Conservation (phyloP, 2,888 invertebrate species). For the Latrodectus elegans region DNA sequence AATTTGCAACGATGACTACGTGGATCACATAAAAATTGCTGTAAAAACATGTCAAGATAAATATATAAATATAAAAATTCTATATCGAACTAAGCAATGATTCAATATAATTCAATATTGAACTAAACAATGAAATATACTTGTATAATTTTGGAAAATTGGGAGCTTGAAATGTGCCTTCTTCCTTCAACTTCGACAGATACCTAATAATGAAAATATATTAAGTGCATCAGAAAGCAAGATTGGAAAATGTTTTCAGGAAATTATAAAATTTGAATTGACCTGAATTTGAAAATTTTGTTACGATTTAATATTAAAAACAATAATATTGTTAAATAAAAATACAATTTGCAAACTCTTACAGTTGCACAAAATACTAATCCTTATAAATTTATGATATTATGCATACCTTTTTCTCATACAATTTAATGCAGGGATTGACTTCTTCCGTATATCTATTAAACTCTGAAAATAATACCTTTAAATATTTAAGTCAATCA, state of each 20-base stretch:
- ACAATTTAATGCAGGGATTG: too few relatives aligned
- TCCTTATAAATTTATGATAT: too few relatives aligned
- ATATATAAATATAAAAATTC: neutral
- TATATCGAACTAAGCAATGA: too few relatives aligned
- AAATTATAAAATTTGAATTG: neutral
- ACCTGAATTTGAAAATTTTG: neutral
- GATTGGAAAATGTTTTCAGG: too few relatives aligned
- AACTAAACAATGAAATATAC: neutral
- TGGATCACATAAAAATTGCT: neutral
- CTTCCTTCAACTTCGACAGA: neutral
- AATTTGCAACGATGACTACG: neutral
- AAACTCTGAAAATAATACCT: too few relatives aligned
- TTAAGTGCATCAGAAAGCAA: neutral
- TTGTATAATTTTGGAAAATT: constrained; percentile 25
- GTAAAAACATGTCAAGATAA: neutral
- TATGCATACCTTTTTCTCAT: too few relatives aligned
- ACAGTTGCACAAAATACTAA: too few relatives aligned
- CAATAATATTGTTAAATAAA: neutral
- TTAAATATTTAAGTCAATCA: too few relatives aligned
- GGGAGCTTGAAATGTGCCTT: constrained; percentile 10
- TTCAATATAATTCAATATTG: neutral
- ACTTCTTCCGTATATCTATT: too few relatives aligned
- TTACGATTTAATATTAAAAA: neutral
- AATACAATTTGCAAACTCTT: too few relatives aligned
- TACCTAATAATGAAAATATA: neutral